These are phyloP conservation scores for Branchipolynoe longqiensis DNA, from an alignment of 2,888 invertebrate species.

Conservation along the genomic window DNA sequence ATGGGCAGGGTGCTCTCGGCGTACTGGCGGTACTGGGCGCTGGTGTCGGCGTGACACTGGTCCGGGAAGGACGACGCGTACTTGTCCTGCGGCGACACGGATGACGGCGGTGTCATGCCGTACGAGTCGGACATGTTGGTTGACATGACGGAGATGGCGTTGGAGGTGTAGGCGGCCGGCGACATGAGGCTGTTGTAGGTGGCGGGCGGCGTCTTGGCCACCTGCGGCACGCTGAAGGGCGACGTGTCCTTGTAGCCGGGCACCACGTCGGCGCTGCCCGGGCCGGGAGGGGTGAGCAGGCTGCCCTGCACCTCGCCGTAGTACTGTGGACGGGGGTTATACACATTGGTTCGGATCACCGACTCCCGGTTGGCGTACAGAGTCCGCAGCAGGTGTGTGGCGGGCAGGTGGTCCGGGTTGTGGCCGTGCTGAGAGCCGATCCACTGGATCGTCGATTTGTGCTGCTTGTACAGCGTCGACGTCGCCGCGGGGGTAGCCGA, in stretches of 20 bases:
- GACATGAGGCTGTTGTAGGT: slow-evolving; percentile 60
- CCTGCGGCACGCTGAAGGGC: slow-evolving; percentile 50
- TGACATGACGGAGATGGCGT: slow-evolving; percentile 62
- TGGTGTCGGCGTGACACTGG: slow-evolving; percentile 61
- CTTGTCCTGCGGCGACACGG: slow-evolving; percentile 95
- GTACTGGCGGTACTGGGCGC: slow-evolving; percentile 54
- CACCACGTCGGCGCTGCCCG: background rate
- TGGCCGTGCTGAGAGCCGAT: slow-evolving; percentile 87
- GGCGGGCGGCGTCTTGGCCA: slow-evolving; percentile 62
- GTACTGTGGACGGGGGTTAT: slow-evolving; percentile 74
- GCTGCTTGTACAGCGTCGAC: slow-evolving; percentile 83
- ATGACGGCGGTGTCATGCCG: slow-evolving; percentile 96
- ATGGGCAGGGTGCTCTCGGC: slow-evolving; percentile 64
- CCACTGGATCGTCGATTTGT: slow-evolving; percentile 89
- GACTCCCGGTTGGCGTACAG: slow-evolving; percentile 96
- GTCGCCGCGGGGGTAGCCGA: slow-evolving; percentile 87
- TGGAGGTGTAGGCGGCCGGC: slow-evolving; percentile 56
- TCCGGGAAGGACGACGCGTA: slow-evolving; percentile 69
- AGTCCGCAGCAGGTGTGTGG: slow-evolving; percentile 93
- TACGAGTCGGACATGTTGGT: slow-evolving; percentile 83
- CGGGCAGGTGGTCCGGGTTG: slow-evolving; percentile 85
- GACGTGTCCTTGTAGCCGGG: slow-evolving; percentile 63
- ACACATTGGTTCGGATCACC: slow-evolving; percentile 89
- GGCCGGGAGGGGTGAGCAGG: slow-evolving; percentile 93
- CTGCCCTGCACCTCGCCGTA: slow-evolving; percentile 84